A percentile compares a stretch with the other conserved stretches of the same genome.
Evolutionary conservation across 2,888 invertebrate genomes (phyloP).

Genomic region (Torymus tubicola): DNA sequence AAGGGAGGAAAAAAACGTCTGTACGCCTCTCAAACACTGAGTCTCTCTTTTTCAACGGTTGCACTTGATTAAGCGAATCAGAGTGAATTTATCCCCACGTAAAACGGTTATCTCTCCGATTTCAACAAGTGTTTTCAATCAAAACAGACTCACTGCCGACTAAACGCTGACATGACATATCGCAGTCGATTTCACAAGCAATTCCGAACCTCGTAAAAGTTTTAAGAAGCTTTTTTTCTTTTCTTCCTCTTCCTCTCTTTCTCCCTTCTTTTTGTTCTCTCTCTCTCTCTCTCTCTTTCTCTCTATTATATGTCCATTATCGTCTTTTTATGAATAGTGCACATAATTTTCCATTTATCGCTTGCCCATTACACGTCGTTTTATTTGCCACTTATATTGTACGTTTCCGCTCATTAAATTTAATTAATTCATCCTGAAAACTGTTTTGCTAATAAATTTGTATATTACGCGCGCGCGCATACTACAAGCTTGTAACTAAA

Average conservation of each 20-base stretch:
- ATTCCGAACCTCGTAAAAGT: constrained; percentile 43
- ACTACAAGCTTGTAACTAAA: no score
- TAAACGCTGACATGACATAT: constrained; percentile 53
- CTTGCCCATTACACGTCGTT: no score
- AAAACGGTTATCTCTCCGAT: constrained; percentile 33
- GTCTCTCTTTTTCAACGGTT: not conserved
- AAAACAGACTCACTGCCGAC: constrained; percentile 34
- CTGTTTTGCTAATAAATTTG: no score
- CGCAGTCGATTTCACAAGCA: constrained; percentile 49
- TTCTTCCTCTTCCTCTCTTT: not conserved
- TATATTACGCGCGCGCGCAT: no score
- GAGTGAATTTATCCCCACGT: constrained; percentile 25
- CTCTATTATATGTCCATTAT: constrained; percentile 4
- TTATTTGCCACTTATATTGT: no score
- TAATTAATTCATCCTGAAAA: no score
- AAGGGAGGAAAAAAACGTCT: no score
- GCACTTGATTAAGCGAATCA: not conserved
- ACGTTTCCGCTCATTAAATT: no score
- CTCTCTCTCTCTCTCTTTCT: not conserved
- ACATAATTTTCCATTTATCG: constrained; percentile 3
- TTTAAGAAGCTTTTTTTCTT: constrained; percentile 39
- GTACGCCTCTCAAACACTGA: no score
- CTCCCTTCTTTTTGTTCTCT: not conserved
- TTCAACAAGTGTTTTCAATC: constrained; percentile 58
- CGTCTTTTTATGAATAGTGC: no score